A percentile compares a stretch with the other conserved stretches of the same genome.
Evolutionary conservation across 2,888 invertebrate species (phyloP).

Genomic region (Mayetiola destructor): DNA sequence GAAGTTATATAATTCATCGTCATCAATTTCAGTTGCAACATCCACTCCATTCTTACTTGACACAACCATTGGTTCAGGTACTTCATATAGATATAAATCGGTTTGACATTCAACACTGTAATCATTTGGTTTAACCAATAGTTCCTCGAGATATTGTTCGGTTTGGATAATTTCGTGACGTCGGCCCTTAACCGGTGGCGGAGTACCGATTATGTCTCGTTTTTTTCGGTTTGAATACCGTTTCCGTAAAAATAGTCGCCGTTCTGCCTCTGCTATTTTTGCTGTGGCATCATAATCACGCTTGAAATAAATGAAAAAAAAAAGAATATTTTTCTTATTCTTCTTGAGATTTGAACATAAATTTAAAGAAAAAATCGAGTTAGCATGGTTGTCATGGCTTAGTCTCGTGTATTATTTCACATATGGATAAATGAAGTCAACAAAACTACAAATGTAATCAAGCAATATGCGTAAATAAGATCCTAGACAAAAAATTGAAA

Average conservation of each 20-base stretch:
- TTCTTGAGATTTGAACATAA: not conserved
- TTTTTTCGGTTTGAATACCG: conserved; percentile 43
- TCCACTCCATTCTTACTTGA: conserved; percentile 70
- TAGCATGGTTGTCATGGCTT: no score
- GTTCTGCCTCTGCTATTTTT: conserved; percentile 38
- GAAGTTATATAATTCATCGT: conserved; percentile 88
- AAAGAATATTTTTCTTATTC: not conserved
- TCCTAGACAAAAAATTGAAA: no score
- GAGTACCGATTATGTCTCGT: conserved; percentile 36
- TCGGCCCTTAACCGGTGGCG: conserved; percentile 53
- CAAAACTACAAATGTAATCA: no score
- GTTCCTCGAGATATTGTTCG: conserved; percentile 76
- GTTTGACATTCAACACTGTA: conserved; percentile 71
- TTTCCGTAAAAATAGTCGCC: conserved; percentile 59
- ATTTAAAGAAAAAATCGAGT: not conserved
- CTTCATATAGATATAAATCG: conserved; percentile 71
- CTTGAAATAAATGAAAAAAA: conserved; percentile 19
- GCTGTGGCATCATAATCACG: conserved; percentile 34
- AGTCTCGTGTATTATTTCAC: no score
- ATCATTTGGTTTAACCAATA: conserved; percentile 60
- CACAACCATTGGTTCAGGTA: conserved; percentile 61
- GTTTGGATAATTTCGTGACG: conserved; percentile 81
- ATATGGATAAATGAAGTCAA: no score
- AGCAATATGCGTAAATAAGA: no score
- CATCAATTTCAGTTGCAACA: conserved; percentile 71